Evolutionary conservation across 1,140 invertebrate species (phyloP).

Genomic region (Bicyclus anynana): DNA sequence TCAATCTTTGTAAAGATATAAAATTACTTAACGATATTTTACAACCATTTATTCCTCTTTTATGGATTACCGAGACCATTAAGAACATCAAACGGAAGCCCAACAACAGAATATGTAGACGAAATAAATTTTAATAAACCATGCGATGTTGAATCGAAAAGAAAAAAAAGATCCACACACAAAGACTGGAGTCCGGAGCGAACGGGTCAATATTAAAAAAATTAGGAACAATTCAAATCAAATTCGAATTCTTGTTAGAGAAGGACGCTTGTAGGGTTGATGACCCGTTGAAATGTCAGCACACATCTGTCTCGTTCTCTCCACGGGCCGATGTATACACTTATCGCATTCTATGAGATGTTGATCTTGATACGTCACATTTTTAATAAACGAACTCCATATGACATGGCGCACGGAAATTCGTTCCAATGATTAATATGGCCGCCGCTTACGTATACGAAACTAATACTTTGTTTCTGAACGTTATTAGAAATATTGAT

Average conservation of each 20-base stretch:
- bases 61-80: conserved; percentile 50
- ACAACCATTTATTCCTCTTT: conserved; percentile 47
- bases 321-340: conserved; percentile 32
- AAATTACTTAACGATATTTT: conserved; percentile 53
- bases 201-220: conserved; percentile 65
- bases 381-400: conserved; percentile 77
- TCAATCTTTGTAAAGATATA: conserved; percentile 60
- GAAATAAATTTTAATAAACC: conserved; percentile 61
- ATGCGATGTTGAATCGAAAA: conserved; percentile 38
- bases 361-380: conserved; percentile 77
- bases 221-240: conserved; percentile 76
- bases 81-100: conserved; percentile 65
- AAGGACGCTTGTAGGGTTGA: conserved; percentile 72
- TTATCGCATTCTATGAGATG: conserved; percentile 63
- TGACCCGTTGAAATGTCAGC: conserved; percentile 74
- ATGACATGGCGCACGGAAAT: conserved; percentile 74
- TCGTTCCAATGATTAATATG: conserved; percentile 76
- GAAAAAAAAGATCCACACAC: conserved; percentile 22
- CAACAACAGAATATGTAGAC: conserved; percentile 37
- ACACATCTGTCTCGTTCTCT: conserved; percentile 53
- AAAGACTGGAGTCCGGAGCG: conserved; percentile 38
- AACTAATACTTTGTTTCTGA: conserved; percentile 75
- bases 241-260: conserved; percentile 73
- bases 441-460: conserved; percentile 58
- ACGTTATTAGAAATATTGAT: conserved; percentile 77